These are phyloP conservation scores for Clitarchus hookeri DNA, from an alignment of 2,888 invertebrate genomes.

Conservation along the genomic window DNA sequence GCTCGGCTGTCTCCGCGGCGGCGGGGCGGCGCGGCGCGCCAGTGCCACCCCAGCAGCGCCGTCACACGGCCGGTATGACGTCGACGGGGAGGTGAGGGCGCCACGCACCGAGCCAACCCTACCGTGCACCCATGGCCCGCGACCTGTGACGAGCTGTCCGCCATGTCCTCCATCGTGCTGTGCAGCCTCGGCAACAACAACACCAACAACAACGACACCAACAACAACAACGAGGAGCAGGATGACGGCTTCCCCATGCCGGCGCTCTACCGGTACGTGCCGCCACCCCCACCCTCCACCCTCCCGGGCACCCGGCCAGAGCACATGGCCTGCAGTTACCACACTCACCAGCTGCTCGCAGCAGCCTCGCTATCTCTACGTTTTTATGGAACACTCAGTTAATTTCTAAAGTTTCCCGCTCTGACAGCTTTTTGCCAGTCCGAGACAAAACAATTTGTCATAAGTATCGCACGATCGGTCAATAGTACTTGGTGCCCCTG, in stretches of 20 bases:
- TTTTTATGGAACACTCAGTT: too few relatives aligned
- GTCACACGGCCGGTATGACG: constrained; percentile 42
- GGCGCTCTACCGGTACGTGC: constrained; percentile 81
- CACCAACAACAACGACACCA: constrained; percentile 67
- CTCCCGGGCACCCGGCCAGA: constrained; percentile 19
- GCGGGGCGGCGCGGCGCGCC: neutral
- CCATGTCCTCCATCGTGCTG: constrained; percentile 76
- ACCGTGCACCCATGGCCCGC: constrained; percentile 45
- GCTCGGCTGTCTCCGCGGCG: neutral
- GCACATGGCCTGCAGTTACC: neutral
- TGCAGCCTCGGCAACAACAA: constrained; percentile 64
- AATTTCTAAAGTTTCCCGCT: too few relatives aligned
- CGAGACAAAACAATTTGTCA: too few relatives aligned
- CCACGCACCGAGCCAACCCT: constrained; percentile 33
- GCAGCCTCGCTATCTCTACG: too few relatives aligned
- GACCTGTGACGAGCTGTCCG: constrained; percentile 44
- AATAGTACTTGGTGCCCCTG: too few relatives aligned
- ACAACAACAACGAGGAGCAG: constrained; percentile 79
- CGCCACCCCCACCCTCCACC: constrained; percentile 4
- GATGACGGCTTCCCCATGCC: constrained; percentile 80
- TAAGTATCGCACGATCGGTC: too few relatives aligned
- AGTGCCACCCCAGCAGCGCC: neutral
- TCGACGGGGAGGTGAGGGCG: constrained; percentile 46
- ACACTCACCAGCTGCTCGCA: too few relatives aligned
- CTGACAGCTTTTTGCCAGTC: too few relatives aligned